Evolutionary conservation across 64 coral and sea anemone genomes (phyloP).

Genomic region (Dendronephthya gigantea): DNA sequence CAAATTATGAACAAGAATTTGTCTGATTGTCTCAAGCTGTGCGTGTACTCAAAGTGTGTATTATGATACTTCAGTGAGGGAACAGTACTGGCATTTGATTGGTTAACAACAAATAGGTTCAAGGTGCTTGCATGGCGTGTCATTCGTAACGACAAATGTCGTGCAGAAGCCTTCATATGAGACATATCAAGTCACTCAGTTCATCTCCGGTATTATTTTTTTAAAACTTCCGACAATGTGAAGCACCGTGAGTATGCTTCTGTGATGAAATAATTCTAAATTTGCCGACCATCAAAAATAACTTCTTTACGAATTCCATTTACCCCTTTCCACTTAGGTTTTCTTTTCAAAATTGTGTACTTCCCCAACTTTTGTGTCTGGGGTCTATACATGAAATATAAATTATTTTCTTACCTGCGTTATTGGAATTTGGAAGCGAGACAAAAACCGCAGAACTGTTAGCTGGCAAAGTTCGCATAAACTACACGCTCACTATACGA

Average conservation of each 20-base stretch:
- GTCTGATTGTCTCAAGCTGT: background rate
- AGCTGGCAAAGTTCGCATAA: no score
- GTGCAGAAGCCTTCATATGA: background rate
- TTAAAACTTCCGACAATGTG: background rate
- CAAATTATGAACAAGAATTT: background rate
- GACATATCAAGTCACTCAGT: background rate
- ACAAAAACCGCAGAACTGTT: no score
- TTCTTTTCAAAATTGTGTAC: no score
- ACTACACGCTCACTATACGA: no score
- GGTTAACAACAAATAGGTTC: background rate
- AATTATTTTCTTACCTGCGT: no score
- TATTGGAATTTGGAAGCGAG: no score
- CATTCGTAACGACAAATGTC: background rate
- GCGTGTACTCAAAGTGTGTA: background rate
- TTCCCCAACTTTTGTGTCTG: no score
- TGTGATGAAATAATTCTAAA: background rate
- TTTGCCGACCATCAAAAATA: background rate
- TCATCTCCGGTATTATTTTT: slow-evolving; percentile 10
- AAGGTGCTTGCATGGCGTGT: background rate
- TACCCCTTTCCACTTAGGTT: no score
- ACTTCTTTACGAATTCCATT: no score
- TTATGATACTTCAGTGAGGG: background rate
- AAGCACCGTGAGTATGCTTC: background rate
- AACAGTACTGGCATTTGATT: background rate
- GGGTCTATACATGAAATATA: no score